Base-by-base conservation (phyloP, 2,888 invertebrate species). In the Ophioninae sp. region DNA sequence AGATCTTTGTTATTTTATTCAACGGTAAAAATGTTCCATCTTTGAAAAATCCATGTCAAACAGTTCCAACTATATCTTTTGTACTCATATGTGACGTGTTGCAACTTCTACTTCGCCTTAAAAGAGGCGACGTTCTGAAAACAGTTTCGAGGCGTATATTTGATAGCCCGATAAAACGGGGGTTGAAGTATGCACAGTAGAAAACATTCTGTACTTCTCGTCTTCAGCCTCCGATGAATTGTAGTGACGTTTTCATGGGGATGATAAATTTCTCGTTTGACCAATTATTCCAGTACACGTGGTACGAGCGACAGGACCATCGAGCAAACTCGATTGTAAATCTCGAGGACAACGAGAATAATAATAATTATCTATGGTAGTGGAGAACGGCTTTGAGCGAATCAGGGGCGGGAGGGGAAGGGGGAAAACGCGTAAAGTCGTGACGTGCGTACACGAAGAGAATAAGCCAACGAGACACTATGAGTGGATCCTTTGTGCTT, bases 291-390 rank as follows among this genome's bases (percentile, higher is more conserved):
- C 56, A 65, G 51, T 51, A 56, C 72, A 22, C 64, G 37, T 17
- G 30, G 6, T 65, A 65, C 39, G 59, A 59, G 56, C 69, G 10
- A 74, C 71, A 67, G 59, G 67, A 68, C 56, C 73, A 77, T 77
- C 58, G 80, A 68, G 68, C 76, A 30, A 82, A 39, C 51, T 20
- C 56, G 59, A 79, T 77, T 79, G 81, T 83, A 83, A 85, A 85
- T 85, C 83, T 83, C 63, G 69, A 71, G 78, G 75, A 83, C 83
- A 83, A 79, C 79, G 41, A 82, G 74, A 85, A 84, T 84, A 82
- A 84, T 79, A 78, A 79, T 79, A 72, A 81, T 83, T 73, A 74
- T 65, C 63, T 85, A 59, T 64, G 72, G 72, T 76, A 74, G 73
- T 41, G 63, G 20, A 51, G 39, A 69, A 73, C 9, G 67, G 20